Base-by-base conservation (phyloP, 2,797 vertebrate species). In the Semotilus atromaculatus region DNA sequence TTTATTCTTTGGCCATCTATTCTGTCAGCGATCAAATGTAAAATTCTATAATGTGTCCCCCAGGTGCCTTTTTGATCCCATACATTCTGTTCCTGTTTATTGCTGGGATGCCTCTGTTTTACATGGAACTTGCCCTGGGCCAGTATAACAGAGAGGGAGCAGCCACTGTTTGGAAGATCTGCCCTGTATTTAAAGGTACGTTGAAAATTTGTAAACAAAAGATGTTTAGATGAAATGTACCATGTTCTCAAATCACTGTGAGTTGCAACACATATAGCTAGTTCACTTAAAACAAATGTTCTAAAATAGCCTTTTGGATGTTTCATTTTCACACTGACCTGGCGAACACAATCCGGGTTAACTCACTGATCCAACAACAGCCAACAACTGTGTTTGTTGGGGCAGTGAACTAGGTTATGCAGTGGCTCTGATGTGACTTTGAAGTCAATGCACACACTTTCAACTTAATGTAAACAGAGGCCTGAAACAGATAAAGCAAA, bases 61-160 rank as follows among this genome's bases (percentile, higher is more conserved):
- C 92, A 98, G 98, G 98, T 92, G 98, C 98, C 92, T 99, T 99
- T 93, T 94, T 99, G 93, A 99, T 99, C 91, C 98, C 98, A 1
- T 99, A 99, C 88, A 95, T 96, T 67, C 95, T 98, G 74, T 99
- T 99, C 93, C 92, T 99, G 93, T 95, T 99, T 88, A 99, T 99
- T 80, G 98, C 98, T 77, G 98, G 98, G 89, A 99, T 99, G 98
- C 98, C 98, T 10, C 92, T 99, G 82, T 99, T 99, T 94, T 99
- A 99, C 91, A 99, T 99, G 98, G 98, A 99, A 92, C 94, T 99
- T 87, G 98, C 98, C 58, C 93, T 99, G 92, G 98, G 98, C 88
- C 98, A 99, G 89, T 99, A 97, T 91, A 99, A 99, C 93, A 94
- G 98, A 91, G 95, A 99, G 92, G 98, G 98, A n/a, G 98, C 98